Evolutionary conservation across 2,113 vertebrate species (phyloP).

Genomic region (Ceyx margarethae): DNA sequence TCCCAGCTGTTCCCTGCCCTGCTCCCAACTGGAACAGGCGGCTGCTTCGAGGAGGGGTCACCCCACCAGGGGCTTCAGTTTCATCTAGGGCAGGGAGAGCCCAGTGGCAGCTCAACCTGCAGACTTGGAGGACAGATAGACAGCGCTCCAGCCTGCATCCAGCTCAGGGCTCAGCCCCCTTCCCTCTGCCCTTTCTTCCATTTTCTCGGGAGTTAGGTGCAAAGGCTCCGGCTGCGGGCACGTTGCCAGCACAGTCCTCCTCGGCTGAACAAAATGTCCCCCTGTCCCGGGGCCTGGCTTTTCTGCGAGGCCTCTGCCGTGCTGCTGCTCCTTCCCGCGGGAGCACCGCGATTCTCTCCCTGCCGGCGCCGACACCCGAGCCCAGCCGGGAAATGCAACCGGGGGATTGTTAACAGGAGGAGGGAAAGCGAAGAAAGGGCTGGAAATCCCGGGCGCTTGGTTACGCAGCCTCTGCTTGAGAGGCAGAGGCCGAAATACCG

Average conservation of each 20-base stretch:
- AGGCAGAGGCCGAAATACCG: neutral
- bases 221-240: neutral
- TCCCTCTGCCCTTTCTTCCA: slow-evolving; percentile 15
- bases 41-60: neutral
- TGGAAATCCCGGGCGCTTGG: neutral
- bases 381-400: neutral
- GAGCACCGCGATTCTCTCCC: neutral
- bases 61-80: neutral
- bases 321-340: neutral
- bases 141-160: neutral
- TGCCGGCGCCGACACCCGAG: neutral
- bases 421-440: neutral
- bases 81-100: neutral
- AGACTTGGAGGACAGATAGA: neutral
- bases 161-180: neutral
- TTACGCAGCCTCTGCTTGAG: neutral
- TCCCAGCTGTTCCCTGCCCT: neutral
- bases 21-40: neutral
- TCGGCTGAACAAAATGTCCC: slow-evolving; percentile 32
- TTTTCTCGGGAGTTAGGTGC: slow-evolving; percentile 20
- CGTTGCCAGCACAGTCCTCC: neutral
- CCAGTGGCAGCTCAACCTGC: neutral
- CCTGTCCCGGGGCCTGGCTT: neutral
- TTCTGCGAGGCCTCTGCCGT: neutral
- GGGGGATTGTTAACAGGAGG: neutral